phyloP scores from a whole-genome alignment of 1,140 invertebrate species.

The Anoplolepis gracilipes region DNA sequence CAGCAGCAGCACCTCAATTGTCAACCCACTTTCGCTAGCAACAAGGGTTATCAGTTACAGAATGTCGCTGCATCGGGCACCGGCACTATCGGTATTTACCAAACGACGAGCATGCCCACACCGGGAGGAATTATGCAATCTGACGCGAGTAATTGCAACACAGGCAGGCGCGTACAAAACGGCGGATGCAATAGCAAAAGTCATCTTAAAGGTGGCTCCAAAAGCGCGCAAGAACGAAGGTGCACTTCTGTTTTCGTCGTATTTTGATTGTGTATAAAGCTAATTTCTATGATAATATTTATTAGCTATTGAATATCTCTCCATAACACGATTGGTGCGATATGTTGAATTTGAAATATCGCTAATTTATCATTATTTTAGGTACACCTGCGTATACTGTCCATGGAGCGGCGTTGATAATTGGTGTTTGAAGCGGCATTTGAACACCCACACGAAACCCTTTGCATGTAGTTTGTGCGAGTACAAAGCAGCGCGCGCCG shows the following conservation, averaged over 20 bases:
- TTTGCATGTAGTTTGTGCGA: conserved; percentile 95
- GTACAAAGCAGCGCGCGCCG: conserved; percentile 95
- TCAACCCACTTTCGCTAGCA: conserved; percentile 76
- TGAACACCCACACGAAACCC: conserved; percentile 96
- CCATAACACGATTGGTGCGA: no score
- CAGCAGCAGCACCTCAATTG: conserved; percentile 73
- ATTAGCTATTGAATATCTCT: no score
- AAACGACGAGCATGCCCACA: conserved; percentile 75
- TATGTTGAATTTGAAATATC: no score
- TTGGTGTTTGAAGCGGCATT: conserved; percentile 96
- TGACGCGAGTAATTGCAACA: conserved; percentile 70
- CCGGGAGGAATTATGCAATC: conserved; percentile 75
- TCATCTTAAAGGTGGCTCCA: conserved; percentile 80
- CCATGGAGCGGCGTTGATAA: conserved; percentile 97
- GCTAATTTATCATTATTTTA: conserved; percentile 37
- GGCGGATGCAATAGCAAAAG: conserved; percentile 83
- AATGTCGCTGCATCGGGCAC: conserved; percentile 48
- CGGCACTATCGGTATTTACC: conserved; percentile 64
- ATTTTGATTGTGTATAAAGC: no score
- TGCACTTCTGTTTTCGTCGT: conserved; percentile 39
- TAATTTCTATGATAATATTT: no score
- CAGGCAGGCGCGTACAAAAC: conserved; percentile 78
- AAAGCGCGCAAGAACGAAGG: conserved; percentile 82
- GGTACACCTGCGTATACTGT: conserved; percentile 95
- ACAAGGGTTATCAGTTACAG: conserved; percentile 81